Conservation (phyloP, 2,888 invertebrate species). For the Scaptomyza parva region DNA sequence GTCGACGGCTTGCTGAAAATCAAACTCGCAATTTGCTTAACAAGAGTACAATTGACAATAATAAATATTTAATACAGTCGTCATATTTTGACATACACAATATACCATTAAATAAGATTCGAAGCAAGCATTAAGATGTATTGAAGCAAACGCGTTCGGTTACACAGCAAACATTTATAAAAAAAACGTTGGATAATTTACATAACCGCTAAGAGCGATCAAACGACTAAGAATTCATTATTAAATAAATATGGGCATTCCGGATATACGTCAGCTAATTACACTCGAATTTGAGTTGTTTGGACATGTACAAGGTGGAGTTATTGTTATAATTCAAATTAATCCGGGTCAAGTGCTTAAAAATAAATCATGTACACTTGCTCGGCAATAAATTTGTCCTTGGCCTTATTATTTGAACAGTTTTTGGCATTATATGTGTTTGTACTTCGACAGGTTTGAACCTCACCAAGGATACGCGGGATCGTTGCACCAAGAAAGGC, state of each 20-base stretch:
- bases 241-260: conserved; percentile 86
- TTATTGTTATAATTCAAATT: background rate
- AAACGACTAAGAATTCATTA: background rate
- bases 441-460: conserved; percentile 88
- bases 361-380: conserved; percentile 52
- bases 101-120: conserved; percentile 3
- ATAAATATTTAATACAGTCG: conserved; percentile 9
- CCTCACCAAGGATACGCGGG: conserved; percentile 95
- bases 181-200: conserved; percentile 25
- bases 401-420: conserved; percentile 51
- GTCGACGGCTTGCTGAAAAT: conserved; percentile 74
- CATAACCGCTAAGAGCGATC: conserved; percentile 36
- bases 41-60: conserved; percentile 1
- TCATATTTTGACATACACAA: conserved; percentile 3
- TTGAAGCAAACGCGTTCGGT: conserved; percentile 2
- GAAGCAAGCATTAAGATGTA: conserved; percentile 12
- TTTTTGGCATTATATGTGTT: conserved; percentile 27
- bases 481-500: conserved; percentile 90
- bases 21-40: conserved; percentile 39
- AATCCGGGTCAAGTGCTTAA: conserved; percentile 41
- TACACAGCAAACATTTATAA: background rate
- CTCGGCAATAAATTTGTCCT: conserved; percentile 61
- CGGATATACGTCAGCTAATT: conserved; percentile 88
- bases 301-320: conserved; percentile 94
- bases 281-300: conserved; percentile 96